phyloP scores from a whole-genome alignment of 2,797 vertebrate genomes.

The Acipenser oxyrinchus region DNA sequence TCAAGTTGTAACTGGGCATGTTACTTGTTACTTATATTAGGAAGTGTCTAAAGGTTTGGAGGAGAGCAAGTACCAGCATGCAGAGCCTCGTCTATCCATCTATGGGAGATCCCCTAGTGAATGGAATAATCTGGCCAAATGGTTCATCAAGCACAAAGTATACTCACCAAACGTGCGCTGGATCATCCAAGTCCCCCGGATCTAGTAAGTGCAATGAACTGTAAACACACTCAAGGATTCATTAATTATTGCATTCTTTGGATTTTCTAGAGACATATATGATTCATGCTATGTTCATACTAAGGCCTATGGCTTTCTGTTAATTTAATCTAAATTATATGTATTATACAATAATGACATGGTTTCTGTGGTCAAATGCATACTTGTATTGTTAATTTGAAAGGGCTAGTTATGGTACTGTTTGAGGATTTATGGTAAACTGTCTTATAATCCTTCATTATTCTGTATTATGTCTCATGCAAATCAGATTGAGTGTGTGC shows the following conservation, averaged over 20 bases:
- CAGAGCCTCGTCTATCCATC: constrained; percentile 88
- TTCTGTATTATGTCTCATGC: too few relatives aligned
- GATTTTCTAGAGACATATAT: not conserved
- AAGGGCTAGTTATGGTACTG: too few relatives aligned
- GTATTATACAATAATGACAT: too few relatives aligned
- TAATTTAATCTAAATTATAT: not conserved
- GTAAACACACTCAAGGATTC: too few relatives aligned
- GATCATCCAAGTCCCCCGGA: constrained; percentile 94
- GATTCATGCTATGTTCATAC: not conserved
- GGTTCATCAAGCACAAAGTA: constrained; percentile 90
- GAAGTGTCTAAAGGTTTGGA: constrained; percentile 83
- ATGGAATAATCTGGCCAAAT: constrained; percentile 76
- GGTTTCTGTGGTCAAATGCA: too few relatives aligned
- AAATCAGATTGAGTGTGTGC: too few relatives aligned
- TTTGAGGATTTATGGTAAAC: too few relatives aligned
- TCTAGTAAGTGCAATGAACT: constrained; percentile 74
- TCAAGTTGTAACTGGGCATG: not conserved
- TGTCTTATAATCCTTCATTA: too few relatives aligned
- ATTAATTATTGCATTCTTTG: not conserved
- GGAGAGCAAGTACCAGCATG: constrained; percentile 90
- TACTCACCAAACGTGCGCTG: constrained; percentile 92
- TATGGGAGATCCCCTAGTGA: constrained; percentile 79
- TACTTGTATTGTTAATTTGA: too few relatives aligned
- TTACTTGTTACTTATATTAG: constrained; percentile 39
- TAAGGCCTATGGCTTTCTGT: not conserved